Conservation (phyloP, 2,113 vertebrate species). For the Chlorodrepanis virens region DNA sequence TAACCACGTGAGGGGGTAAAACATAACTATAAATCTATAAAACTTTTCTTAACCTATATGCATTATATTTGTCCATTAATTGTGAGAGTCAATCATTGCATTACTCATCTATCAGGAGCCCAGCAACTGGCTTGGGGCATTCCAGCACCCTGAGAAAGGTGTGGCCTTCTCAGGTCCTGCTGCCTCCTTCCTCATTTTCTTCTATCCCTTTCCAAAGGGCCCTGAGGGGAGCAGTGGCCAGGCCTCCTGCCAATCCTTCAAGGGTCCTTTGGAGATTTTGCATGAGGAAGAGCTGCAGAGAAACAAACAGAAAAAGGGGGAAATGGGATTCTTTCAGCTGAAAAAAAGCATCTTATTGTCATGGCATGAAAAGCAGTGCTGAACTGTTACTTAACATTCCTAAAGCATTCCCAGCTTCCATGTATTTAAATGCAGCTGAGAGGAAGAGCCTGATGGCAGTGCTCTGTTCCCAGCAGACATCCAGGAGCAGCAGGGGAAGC, state of each 20-base stretch:
- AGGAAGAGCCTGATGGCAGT: neutral
- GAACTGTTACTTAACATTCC: neutral
- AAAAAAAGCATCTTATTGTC: neutral
- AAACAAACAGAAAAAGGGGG: neutral
- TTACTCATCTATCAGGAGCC: neutral
- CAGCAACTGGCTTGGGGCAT: neutral
- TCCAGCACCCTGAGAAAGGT: neutral
- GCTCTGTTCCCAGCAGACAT: neutral
- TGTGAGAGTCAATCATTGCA: no score
- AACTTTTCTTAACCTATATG: no score
- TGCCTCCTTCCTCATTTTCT: neutral
- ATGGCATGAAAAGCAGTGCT: neutral
- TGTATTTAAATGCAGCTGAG: neutral
- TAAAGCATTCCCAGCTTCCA: neutral
- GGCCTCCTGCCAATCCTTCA: neutral
- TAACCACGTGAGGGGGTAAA: no score
- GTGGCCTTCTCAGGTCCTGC: neutral
- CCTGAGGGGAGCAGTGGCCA: neutral
- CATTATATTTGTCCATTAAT: no score
- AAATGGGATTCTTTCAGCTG: neutral
- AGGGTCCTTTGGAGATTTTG: neutral
- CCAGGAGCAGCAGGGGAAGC: rapidly evolving
- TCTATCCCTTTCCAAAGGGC: neutral
- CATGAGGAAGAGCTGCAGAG: neutral
- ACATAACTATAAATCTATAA: no score